phyloP scores from a whole-genome alignment of 2,888 invertebrate species.

The Conistra vaccinii region DNA sequence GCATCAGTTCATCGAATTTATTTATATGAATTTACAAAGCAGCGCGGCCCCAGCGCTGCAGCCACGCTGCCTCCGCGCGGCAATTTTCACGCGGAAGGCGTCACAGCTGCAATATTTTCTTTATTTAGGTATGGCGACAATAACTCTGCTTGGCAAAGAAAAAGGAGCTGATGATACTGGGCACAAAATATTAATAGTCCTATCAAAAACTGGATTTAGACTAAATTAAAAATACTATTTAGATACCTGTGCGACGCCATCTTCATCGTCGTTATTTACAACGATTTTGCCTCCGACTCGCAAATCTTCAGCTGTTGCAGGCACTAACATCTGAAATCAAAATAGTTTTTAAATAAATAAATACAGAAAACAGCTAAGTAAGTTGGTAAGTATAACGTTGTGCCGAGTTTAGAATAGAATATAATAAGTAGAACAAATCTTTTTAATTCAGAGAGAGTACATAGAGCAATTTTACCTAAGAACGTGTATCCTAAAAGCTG shows the following conservation, averaged over 20 bases:
- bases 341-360: not conserved
- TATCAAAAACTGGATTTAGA: not conserved
- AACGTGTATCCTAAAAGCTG: too few relatives aligned
- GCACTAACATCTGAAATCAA: slow-evolving; percentile 91
- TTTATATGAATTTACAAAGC: too few relatives aligned
- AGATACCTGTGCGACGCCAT: slow-evolving; percentile 69
- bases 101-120: not conserved
- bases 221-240: not conserved
- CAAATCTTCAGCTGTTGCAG: slow-evolving; percentile 93
- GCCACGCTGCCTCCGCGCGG: too few relatives aligned
- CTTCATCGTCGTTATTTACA: slow-evolving; percentile 77
- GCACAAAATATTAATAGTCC: not conserved
- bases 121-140: not conserved
- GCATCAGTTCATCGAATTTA: too few relatives aligned
- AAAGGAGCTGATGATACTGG: not conserved
- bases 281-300: slow-evolving; percentile 92
- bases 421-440: too few relatives aligned
- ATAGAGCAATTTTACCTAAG: too few relatives aligned
- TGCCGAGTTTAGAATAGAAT: too few relatives aligned
- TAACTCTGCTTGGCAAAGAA: not conserved
- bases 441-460: too few relatives aligned
- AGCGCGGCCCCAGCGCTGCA: too few relatives aligned
- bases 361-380: not conserved
- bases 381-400: not conserved
- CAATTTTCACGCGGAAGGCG: too few relatives aligned